phyloP scores from a whole-genome alignment of 2,113 vertebrate genomes.

The Channa argus region DNA sequence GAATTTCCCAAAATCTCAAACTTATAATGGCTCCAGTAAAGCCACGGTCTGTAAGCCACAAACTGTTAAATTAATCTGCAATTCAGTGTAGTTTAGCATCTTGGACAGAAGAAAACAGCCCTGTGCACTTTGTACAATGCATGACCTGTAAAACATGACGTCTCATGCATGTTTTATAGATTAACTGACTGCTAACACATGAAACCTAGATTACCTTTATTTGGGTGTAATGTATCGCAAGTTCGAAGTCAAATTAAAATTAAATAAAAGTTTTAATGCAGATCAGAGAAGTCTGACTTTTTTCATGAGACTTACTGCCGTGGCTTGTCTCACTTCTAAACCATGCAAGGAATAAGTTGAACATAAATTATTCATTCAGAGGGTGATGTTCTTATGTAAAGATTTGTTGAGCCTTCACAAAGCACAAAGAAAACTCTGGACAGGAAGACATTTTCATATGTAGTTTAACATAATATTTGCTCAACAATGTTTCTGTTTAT shows the following conservation, averaged over 20 bases:
- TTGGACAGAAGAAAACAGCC: not conserved
- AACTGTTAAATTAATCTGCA: not conserved
- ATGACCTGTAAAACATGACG: constrained; percentile 10
- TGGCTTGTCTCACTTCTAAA: constrained; percentile 7
- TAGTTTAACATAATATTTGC: constrained; percentile 59
- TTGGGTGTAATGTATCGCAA: constrained; percentile 19
- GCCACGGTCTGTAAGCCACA: constrained; percentile 18
- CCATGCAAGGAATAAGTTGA: not conserved
- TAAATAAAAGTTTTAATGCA: not conserved
- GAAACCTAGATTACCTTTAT: constrained; percentile 11
- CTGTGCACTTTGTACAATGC: constrained; percentile 11
- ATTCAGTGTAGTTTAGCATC: not conserved
- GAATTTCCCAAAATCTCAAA: constrained; percentile 27
- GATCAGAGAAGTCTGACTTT: constrained; percentile 9
- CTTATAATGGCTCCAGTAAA: constrained; percentile 11
- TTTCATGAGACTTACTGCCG: constrained; percentile 25
- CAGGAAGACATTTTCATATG: constrained; percentile 56
- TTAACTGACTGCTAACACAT: constrained; percentile 4
- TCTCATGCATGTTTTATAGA: constrained; percentile 34
- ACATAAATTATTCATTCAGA: constrained; percentile 17
- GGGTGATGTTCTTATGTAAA: constrained; percentile 45
- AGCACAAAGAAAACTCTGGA: constrained; percentile 57
- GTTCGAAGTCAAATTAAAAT: not conserved
- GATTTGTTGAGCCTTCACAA: constrained; percentile 60
- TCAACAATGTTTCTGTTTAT: constrained; percentile 57